phyloP scores from a whole-genome alignment of 1,140 invertebrate species.

The Cyclina sinensis region DNA sequence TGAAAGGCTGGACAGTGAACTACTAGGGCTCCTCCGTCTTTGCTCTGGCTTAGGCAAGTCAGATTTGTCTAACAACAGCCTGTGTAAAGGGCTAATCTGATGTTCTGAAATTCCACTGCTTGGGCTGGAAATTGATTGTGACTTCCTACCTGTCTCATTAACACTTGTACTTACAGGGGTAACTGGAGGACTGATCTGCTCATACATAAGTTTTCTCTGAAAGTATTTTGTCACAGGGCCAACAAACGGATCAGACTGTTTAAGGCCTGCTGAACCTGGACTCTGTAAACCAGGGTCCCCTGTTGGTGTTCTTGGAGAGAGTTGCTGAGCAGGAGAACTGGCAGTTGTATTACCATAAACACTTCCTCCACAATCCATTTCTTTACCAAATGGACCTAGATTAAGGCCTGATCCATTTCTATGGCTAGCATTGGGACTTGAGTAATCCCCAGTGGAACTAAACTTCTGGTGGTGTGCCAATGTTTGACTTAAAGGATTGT shows the following conservation, averaged over 20 bases:
- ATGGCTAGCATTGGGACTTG: neutral
- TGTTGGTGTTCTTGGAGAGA: conserved; percentile 7
- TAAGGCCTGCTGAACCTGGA: neutral
- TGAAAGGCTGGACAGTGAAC: conserved; percentile 34
- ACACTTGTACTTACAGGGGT: conserved; percentile 16
- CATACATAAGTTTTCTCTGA: conserved; percentile 36
- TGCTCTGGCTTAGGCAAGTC: conserved; percentile 20
- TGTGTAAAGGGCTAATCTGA: conserved; percentile 59
- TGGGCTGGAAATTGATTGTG: conserved; percentile 15
- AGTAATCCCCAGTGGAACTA: neutral
- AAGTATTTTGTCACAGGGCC: conserved; percentile 24
- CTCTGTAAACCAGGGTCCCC: conserved; percentile 19
- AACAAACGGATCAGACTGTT: conserved; percentile 36
- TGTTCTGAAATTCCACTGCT: neutral
- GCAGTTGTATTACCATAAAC: neutral
- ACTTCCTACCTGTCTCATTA: neutral
- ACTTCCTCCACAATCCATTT: neutral
- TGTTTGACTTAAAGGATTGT: neutral
- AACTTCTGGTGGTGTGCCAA: neutral
- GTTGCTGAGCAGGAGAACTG: neutral
- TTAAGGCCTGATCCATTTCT: neutral
- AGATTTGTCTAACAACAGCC: conserved; percentile 26
- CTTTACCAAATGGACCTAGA: neutral
- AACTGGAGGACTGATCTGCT: conserved; percentile 59
- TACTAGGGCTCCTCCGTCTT: neutral